These are phyloP conservation scores for Addax nasomaculatus DNA, from an alignment of 2,113 vertebrate genomes.

Conservation along the genomic window DNA sequence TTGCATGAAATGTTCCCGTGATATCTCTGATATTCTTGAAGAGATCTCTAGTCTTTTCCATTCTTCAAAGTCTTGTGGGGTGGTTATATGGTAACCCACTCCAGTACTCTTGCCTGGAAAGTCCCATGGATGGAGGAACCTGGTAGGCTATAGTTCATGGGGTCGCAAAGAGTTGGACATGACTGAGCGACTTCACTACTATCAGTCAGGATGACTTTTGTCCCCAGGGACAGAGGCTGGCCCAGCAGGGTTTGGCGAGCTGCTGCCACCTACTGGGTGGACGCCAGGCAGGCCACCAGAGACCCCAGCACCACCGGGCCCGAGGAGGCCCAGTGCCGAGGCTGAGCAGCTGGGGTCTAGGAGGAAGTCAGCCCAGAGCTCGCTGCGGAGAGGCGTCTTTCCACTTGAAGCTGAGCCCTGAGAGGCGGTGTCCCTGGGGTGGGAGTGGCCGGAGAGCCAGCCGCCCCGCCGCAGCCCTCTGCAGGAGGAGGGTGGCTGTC, in stretches of 20 bases:
- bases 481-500: accelerated
- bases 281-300: neutral
- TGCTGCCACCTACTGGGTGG: neutral
- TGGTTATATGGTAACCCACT: no score
- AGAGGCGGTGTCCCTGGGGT: neutral
- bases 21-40: neutral
- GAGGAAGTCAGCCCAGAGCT: neutral
- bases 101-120: no score
- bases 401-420: neutral
- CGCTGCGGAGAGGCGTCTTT: neutral
- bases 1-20: neutral
- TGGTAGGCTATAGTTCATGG: no score
- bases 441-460: neutral
- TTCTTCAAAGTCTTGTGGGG: neutral
- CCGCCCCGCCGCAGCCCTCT: neutral
- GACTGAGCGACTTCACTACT: no score
- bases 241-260: neutral
- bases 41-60: neutral
- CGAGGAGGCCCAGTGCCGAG: neutral
- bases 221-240: neutral
- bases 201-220: neutral
- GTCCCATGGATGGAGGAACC: no score
- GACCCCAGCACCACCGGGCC: neutral
- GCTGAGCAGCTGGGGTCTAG: neutral
- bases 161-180: no score